Conservation (phyloP, 1,140 invertebrate species). For the Drosophila sturtevanti region DNA sequence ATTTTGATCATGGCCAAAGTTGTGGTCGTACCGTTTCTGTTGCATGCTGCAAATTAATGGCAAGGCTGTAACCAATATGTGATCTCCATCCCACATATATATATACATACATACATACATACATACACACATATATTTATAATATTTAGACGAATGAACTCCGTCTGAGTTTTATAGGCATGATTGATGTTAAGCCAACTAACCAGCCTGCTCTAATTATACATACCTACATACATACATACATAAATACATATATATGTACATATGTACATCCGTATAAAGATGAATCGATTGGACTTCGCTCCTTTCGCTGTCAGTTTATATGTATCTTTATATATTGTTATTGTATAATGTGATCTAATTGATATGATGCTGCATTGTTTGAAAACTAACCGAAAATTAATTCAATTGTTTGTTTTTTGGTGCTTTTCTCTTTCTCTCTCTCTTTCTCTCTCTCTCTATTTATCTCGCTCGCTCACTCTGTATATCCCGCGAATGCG, state of each 20-base stretch:
- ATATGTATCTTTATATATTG: neutral
- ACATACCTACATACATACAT: neutral
- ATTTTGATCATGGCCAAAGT: neutral
- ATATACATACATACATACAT: too few relatives aligned
- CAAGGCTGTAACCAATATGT: neutral
- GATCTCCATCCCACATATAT: neutral
- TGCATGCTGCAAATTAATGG: neutral
- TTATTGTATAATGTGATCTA: slow-evolving; percentile 6
- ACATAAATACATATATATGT: neutral
- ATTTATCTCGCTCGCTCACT: slow-evolving; percentile 12
- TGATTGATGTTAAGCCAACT: neutral
- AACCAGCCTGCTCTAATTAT: neutral
- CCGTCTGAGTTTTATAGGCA: neutral
- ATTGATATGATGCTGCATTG: slow-evolving; percentile 27
- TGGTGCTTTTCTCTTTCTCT: slow-evolving; percentile 64
- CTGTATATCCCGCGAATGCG: slow-evolving; percentile 45
- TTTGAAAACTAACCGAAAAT: slow-evolving; percentile 55
- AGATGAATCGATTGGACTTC: neutral
- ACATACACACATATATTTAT: neutral
- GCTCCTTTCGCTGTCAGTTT: too few relatives aligned
- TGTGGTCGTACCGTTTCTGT: neutral
- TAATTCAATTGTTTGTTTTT: slow-evolving; percentile 76
- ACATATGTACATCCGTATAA: neutral
- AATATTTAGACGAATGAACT: neutral
- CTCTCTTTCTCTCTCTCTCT: slow-evolving; percentile 53